Base-by-base conservation (phyloP, 2,113 vertebrate genomes). In the Cyprinodon brontotheroides region DNA sequence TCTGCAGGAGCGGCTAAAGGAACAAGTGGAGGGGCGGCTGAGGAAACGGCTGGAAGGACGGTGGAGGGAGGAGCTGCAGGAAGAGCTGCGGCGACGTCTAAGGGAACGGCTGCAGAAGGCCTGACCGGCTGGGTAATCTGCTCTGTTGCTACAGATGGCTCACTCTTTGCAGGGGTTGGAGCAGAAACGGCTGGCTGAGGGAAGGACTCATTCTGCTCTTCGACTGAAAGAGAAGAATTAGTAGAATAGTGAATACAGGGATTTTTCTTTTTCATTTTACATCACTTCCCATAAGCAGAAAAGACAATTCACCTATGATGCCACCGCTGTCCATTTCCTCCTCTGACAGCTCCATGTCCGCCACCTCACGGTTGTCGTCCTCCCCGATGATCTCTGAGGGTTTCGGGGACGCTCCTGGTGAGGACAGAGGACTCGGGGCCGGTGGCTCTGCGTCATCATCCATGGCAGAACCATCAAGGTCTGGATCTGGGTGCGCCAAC, bases 261-360 rank as follows among this genome's bases (percentile, higher is more conserved):
- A 29, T 29, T 29, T 63, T 45, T 45, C 12, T 0, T 67, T 10
- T 15, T 66, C 29, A 13, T 40, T 15, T 15, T 53, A 17, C 17
- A 5, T 15, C 45, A 63, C 45, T 45, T 57, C n/a, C 50, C 50
- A 9, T 9, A n/a, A 57, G 20, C n/a, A 9, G 8, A 57, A 41
- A 69, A 47, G 8, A 38, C 0, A 36, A 37, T 92, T 1, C 91
- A 99, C 97, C 96, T 2, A 98, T 98, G 38, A 98, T 98, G 68
- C 94, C 93, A 0, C 93, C 85, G 3, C 76, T 79, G 61, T 0
- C 95, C 40, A 5, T 94, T 93, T 3, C 97, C 2, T 96, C 95
- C 0, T 99, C 97, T 0, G 98, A 99, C 1, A 99, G 95, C 37
- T 99, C 98, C 97, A 99, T 99, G 91, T 99, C 98, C 36, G 98